Evolutionary conservation across 2,797 vertebrate genomes (phyloP).

Genomic region (Enteromius afrohamiltoni): DNA sequence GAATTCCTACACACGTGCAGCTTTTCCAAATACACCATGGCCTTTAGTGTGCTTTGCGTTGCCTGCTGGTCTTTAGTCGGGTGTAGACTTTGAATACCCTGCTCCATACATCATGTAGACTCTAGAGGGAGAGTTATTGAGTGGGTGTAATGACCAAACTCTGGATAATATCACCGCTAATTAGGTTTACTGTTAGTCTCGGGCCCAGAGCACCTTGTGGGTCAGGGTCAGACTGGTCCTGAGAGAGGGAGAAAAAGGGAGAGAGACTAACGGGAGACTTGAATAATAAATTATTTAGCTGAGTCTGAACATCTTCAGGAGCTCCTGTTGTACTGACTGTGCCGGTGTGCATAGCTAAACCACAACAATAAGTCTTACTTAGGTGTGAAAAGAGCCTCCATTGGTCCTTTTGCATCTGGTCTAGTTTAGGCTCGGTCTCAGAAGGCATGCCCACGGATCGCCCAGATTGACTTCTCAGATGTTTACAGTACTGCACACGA

Average conservation of each 20-base stretch:
- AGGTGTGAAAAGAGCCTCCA: background rate
- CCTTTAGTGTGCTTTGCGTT: background rate
- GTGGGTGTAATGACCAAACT: slow-evolving; percentile 54
- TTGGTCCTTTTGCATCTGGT: slow-evolving; percentile 1
- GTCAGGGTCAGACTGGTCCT: slow-evolving; percentile 41
- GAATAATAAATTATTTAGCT: slow-evolving; percentile 70
- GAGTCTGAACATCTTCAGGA: slow-evolving; percentile 63
- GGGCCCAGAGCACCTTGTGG: slow-evolving; percentile 31
- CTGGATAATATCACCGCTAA: slow-evolving; percentile 54
- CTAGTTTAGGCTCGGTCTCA: background rate
- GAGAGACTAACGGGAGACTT: slow-evolving; percentile 63
- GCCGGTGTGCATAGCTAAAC: slow-evolving; percentile 24
- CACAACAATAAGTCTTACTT: slow-evolving; percentile 20
- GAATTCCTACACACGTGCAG: background rate
- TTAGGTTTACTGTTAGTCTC: slow-evolving; percentile 55
- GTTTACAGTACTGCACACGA: background rate
- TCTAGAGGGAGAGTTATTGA: slow-evolving; percentile 39
- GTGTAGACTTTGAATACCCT: slow-evolving; percentile 32
- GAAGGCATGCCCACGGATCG: background rate
- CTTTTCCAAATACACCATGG: background rate
- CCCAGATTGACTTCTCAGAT: background rate
- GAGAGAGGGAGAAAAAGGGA: slow-evolving; percentile 1
- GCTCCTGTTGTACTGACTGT: slow-evolving; percentile 30
- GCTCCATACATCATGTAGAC: slow-evolving; percentile 51
- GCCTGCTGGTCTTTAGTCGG: slow-evolving; percentile 20